phyloP scores from a whole-genome alignment of 2,113 vertebrate species.

The Bagarius yarrelli region DNA sequence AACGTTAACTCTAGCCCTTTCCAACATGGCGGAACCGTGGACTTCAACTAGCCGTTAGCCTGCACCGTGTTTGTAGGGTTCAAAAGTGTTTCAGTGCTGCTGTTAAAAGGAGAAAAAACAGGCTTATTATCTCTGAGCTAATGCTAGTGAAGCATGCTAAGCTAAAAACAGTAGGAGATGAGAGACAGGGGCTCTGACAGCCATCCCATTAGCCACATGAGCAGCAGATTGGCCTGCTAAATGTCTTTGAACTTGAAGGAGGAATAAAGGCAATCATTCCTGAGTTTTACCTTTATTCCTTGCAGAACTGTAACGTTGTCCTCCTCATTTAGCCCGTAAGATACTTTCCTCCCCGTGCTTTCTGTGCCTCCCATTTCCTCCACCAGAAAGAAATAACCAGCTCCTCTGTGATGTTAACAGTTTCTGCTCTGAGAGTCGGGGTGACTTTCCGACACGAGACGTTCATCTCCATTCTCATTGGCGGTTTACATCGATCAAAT shows the following conservation, averaged over 20 bases:
- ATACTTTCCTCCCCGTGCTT: constrained; percentile 80
- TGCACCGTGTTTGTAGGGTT: not conserved
- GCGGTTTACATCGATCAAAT: constrained; percentile 43
- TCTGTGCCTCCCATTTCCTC: constrained; percentile 77
- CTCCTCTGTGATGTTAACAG: not conserved
- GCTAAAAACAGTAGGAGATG: not conserved
- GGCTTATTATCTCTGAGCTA: not conserved
- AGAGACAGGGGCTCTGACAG: no score
- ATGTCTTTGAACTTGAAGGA: not conserved
- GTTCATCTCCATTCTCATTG: constrained; percentile 61
- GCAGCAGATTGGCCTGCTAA: constrained; percentile 11
- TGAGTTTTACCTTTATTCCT: constrained; percentile 82
- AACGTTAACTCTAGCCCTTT: not conserved
- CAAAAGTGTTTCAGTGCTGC: no score
- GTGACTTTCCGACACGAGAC: constrained; percentile 56
- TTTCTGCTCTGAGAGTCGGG: constrained; percentile 55
- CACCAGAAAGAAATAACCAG: not conserved
- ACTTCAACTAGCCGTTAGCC: not conserved
- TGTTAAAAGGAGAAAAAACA: not conserved
- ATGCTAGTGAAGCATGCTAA: not conserved
- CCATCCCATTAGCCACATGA: not conserved
- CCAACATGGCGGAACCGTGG: not conserved
- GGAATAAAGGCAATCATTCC: not conserved
- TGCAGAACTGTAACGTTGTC: constrained; percentile 88
- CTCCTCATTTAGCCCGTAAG: constrained; percentile 85